These are phyloP conservation scores for Melolontha melolontha DNA, from an alignment of 2,888 invertebrate genomes.

Conservation along the genomic window DNA sequence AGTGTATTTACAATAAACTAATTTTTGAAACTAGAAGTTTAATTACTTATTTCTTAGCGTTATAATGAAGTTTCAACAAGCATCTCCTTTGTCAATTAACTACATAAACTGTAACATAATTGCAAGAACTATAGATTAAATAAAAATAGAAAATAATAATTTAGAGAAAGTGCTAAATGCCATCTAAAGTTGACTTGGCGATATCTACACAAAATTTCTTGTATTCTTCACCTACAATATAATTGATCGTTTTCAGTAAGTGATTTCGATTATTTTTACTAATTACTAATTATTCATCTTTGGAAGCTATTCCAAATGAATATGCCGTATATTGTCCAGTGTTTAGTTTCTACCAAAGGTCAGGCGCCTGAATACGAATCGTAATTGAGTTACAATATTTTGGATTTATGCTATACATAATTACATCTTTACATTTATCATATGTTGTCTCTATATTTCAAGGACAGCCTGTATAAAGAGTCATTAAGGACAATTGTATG, in stretches of 20 bases:
- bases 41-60: too few relatives aligned
- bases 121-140: slow-evolving; percentile 6
- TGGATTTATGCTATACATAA: too few relatives aligned
- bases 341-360: too few relatives aligned
- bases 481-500: too few relatives aligned
- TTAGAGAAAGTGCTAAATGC: not conserved
- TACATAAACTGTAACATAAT: slow-evolving; percentile 12
- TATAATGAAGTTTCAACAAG: too few relatives aligned
- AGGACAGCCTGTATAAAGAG: too few relatives aligned
- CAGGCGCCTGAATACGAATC: slow-evolving; percentile 9
- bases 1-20: too few relatives aligned
- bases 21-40: too few relatives aligned
- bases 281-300: not conserved
- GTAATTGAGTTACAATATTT: too few relatives aligned
- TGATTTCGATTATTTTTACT: not conserved
- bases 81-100: too few relatives aligned
- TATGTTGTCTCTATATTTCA: too few relatives aligned
- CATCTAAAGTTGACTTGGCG: slow-evolving; percentile 4
- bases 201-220: slow-evolving; percentile 9
- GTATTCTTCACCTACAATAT: slow-evolving; percentile 7
- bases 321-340: slow-evolving; percentile 3
- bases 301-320: slow-evolving; percentile 5
- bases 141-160: slow-evolving; percentile 9
- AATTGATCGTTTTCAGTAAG: slow-evolving; percentile 4
- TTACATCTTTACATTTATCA: too few relatives aligned